Base-by-base conservation (phyloP, 2,797 vertebrate genomes). In the Ceryle rudis region DNA sequence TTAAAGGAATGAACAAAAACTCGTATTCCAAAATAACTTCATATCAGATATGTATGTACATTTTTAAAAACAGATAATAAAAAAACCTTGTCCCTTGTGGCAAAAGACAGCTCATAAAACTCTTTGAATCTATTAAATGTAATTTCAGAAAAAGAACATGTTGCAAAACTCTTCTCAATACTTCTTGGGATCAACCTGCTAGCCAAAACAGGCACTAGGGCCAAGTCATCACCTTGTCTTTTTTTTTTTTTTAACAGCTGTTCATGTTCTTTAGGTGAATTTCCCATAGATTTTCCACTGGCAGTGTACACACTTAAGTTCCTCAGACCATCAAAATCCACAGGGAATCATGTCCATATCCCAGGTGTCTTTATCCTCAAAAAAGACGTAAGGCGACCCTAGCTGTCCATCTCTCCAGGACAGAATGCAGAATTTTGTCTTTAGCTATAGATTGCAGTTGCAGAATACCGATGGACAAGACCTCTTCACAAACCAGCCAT, bases 1-100 rank as follows among this genome's bases (percentile, higher is more conserved):
- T 81, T 91, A 84, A 42, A 75, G 58, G 20, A 89, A 86, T 75
- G 37, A 93, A 92, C 67, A 65, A 78, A 93, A 75, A 81, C 6
- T 55, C 10, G 20, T 29, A 55, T 51, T 66, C 54, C 46, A 11
- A n/a, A 81, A 23, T 69, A 95, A 60, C 23, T 93, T 90, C 41
- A 72, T 29, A 57, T 65, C 58, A 71, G 33, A 85, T 69, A 58
- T 83, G 23, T 47, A 90, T 16, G 29, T 44, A 86, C 29, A 33
- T 47, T 90, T 83, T 58, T 72, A 81, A 78, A 96, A 93, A 78
- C 21, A 81, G 47, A 65, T 49, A 35, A 8, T 57, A 57, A 33
- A 80, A 92, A 85, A 90, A 58, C 23, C 62, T 74, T 1, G 4
- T 75, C 89, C 55, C 46, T 75, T 51, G 42, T 78, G 82, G 58